phyloP scores from a whole-genome alignment of 2,113 vertebrate species.

The Meriones unguiculatus region DNA sequence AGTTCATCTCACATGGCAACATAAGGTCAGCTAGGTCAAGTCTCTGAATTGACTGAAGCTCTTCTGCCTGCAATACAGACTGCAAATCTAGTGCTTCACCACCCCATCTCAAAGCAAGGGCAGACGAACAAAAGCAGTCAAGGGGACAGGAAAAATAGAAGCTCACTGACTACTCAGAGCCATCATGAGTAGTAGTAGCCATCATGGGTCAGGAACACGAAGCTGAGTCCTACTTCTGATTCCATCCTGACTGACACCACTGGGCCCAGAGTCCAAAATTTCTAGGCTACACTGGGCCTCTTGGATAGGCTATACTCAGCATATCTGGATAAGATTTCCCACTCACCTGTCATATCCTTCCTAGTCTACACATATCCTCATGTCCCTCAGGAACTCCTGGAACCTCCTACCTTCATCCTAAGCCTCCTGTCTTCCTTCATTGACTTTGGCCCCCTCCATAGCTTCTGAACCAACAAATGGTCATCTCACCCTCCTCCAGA shows the following conservation, averaged over 20 bases:
- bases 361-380: neutral
- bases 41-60: neutral
- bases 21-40: neutral
- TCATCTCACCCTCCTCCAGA: too few relatives aligned
- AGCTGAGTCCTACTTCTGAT: neutral
- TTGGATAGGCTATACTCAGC: neutral
- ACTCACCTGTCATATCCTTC: neutral
- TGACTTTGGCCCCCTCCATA: too few relatives aligned
- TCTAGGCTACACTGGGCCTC: neutral
- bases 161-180: neutral
- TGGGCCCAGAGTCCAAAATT: too few relatives aligned
- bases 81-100: neutral
- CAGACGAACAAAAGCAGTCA: neutral
- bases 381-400: neutral
- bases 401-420: too few relatives aligned
- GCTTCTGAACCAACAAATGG: too few relatives aligned
- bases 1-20: neutral
- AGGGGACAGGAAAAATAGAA: neutral
- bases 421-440: too few relatives aligned
- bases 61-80: too few relatives aligned
- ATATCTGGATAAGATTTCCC: neutral
- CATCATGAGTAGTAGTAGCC: too few relatives aligned
- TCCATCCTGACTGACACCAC: neutral
- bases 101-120: neutral
- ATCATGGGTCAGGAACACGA: neutral